A percentile compares a stretch with the other conserved stretches of the same genome.
These are phyloP conservation scores for Vespertilio murinus DNA, from an alignment of 2,797 vertebrate species.

Conservation along the genomic window DNA sequence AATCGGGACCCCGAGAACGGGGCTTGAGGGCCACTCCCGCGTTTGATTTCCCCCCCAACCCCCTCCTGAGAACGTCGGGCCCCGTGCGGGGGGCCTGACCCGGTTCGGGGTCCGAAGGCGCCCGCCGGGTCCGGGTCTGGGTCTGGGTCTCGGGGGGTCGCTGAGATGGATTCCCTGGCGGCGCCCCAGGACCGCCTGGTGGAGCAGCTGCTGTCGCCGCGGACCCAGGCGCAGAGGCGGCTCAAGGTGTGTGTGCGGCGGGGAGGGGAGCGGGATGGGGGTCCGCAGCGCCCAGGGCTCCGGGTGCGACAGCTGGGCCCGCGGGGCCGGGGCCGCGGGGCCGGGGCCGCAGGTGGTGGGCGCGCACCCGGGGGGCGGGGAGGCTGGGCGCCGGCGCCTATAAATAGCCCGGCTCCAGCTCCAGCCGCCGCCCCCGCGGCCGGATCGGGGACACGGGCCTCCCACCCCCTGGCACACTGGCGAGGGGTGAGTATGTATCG, in stretches of 20 bases:
- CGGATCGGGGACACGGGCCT: constrained; percentile 63
- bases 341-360: background rate
- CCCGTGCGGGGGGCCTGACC: background rate
- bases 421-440: constrained; percentile 47
- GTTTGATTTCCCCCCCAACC: background rate
- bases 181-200: constrained; percentile 96
- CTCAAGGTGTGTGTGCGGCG: constrained; percentile 84
- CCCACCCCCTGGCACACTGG: constrained; percentile 8
- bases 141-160: constrained; percentile 40
- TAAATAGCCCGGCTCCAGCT: constrained; percentile 62
- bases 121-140: background rate
- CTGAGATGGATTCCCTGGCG: constrained; percentile 94
- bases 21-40: background rate
- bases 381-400: constrained; percentile 4
- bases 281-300: background rate
- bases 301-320: too few relatives aligned
- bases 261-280: constrained; percentile 12
- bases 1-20: background rate
- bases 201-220: constrained; percentile 94
- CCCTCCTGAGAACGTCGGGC: background rate
- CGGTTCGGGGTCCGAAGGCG: background rate
- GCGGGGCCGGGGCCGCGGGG: background rate
- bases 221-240: constrained; percentile 87
- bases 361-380: background rate
- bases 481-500: constrained; percentile 28